Base-by-base conservation (phyloP, 2,797 vertebrate species). In the Falco concolor region DNA sequence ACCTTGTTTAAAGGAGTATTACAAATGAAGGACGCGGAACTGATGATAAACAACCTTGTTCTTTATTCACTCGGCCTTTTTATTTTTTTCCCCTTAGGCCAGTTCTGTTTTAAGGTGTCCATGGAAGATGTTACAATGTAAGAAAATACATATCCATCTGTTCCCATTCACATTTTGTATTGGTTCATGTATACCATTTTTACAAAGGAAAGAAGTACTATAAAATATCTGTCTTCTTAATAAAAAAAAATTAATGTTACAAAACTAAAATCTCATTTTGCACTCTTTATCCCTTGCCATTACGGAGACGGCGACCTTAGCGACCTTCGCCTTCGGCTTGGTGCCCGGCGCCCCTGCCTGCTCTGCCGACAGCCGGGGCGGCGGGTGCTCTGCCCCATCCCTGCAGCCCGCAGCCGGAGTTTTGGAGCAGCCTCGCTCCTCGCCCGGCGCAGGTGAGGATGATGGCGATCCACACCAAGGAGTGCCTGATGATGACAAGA, bases 141-240 rank as follows among this genome's bases (percentile, higher is more conserved):
- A 98, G 98, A 98, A 98, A 98, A 98, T 98, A 97, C 98, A 98
- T 98, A 98, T 98, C 98, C 98, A 98, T 98, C 98, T 98, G 98
- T 98, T 98, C 98, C 98, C 99, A 98, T 99, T 97, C 98, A 98
- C 99, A 98, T 99, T 99, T 99, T 99, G 99, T 99, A 99, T 99
- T 98, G 99, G 99, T 99, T 99, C 98, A 98, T 98, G 98, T 99
- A 99, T 99, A 97, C 98, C 99, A 99, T 99, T 99, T 99, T 99
- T 99, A 99, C 98, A 99, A 98, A 99, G 99, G 98, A 99, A 98
- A 99, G 98, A 98, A 98, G 98, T 98, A 99, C 98, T 98, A 98
- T 99, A 98, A 99, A 99, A 98, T 99, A 98, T 99, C 99, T 99
- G 99, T 99, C 99, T 99, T 99, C 99, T 99, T 99, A 99, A 99